phyloP scores from a whole-genome alignment of 2,113 vertebrate species.

The Dasyprocta punctata region DNA sequence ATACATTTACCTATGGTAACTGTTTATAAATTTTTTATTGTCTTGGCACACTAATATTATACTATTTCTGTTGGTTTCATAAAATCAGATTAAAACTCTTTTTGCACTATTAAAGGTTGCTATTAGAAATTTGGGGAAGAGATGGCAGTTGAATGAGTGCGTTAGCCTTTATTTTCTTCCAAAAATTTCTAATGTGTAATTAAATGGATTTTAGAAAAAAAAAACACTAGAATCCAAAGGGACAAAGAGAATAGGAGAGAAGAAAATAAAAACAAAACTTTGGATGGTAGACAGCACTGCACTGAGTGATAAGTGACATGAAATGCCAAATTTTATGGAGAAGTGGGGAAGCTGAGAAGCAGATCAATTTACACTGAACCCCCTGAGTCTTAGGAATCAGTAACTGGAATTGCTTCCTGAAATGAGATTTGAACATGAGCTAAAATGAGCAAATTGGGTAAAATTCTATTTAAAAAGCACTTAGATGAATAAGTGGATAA shows the following conservation, averaged over 20 bases:
- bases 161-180: not conserved
- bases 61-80: not conserved
- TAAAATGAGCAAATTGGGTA: not conserved
- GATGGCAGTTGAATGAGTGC: not conserved
- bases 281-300: not conserved
- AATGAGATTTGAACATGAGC: not conserved
- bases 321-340: not conserved
- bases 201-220: not conserved
- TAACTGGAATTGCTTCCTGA: not conserved
- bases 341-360: not conserved
- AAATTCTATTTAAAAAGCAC: not conserved
- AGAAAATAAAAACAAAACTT: not conserved
- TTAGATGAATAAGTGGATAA: not conserved
- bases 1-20: not conserved
- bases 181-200: not conserved
- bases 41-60: not conserved
- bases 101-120: not conserved
- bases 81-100: constrained; percentile 16
- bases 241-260: not conserved
- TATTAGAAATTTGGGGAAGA: not conserved
- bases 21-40: not conserved
- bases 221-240: not conserved
- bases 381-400: not conserved
- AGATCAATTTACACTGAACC: not conserved
- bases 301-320: not conserved